A percentile compares a stretch with the other conserved stretches of the same genome.
These are phyloP conservation scores for Helogale parvula DNA, from an alignment of 2,113 vertebrate genomes.

Conservation along the genomic window DNA sequence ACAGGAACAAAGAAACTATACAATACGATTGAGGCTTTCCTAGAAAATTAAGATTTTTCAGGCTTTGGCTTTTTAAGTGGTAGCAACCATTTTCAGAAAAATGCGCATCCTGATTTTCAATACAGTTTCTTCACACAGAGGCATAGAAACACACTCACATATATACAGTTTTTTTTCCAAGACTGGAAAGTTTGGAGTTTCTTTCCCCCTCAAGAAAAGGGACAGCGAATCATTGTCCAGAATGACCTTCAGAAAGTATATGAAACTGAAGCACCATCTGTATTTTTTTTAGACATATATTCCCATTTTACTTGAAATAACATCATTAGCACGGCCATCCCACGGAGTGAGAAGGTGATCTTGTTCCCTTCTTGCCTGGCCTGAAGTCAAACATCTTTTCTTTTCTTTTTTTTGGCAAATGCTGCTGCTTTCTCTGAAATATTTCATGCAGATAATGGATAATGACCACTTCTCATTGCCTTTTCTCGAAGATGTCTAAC, in stretches of 20 bases:
- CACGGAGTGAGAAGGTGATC: constrained; percentile 79
- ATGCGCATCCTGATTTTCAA: constrained; percentile 52
- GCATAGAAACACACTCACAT: not conserved
- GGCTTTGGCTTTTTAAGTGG: constrained; percentile 61
- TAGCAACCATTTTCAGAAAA: constrained; percentile 43
- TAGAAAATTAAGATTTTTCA: not conserved
- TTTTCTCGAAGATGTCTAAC: constrained; percentile 86
- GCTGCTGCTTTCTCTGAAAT: constrained; percentile 84
- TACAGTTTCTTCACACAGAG: constrained; percentile 33
- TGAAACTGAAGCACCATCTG: constrained; percentile 76
- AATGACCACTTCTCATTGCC: constrained; percentile 87
- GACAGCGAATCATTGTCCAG: constrained; percentile 81
- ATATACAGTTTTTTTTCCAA: constrained; percentile 61
- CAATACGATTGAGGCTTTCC: not conserved
- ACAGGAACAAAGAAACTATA: not conserved
- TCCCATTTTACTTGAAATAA: constrained; percentile 81
- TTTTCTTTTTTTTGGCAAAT: constrained; percentile 78
- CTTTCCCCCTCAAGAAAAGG: constrained; percentile 72
- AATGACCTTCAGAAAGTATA: constrained; percentile 74
- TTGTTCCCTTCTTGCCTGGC: constrained; percentile 84
- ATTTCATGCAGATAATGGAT: constrained; percentile 88
- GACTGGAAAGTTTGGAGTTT: constrained; percentile 74
- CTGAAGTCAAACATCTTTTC: constrained; percentile 84
- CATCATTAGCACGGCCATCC: constrained; percentile 74
- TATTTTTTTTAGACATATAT: constrained; percentile 76